Base-by-base conservation (phyloP, 2,113 vertebrate genomes). In the Pseudorhombus dupliciocellatus region DNA sequence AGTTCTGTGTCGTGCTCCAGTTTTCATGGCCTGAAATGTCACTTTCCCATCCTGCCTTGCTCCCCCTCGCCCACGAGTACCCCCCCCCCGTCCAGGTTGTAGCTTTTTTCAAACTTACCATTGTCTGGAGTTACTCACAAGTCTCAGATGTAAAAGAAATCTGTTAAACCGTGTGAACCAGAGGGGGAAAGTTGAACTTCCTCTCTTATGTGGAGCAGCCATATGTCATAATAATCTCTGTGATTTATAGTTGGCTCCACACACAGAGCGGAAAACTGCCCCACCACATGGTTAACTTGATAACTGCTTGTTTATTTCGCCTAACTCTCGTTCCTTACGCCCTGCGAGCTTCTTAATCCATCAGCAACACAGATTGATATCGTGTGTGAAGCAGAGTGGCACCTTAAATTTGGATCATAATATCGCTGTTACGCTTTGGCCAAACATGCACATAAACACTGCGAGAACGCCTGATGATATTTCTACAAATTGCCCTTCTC, bases 401-500 rank as follows among this genome's bases (percentile, higher is more conserved):
- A 73, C 65, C 70, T 64, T 65, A 56, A 54, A 77, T 68, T 48
- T 65, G 59, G 50, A 55, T 73, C 25, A 51, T 83, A 77, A 71
- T 28, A n/a, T 50, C 7, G 46, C 46, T 15, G 40, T 6, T 18
- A 18, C 61, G 10, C 26, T 42, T 46, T 59, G 56, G 76, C 25
- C 66, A 46, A 66, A 88, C 51, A 42, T 84, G 70, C 68, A 60
- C 73, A 77, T 72, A 74, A 79, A 86, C 72, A 72, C 76, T 75
- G 76, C 48, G 52, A 70, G 59, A 76, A 62, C 15, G 67, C 67
- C 68, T 69, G 63, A 77, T 84, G 88, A 80, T 86, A 66, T 81
- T 81, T 75, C 69, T 83, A 79, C 82, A 89, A 89, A 89, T 88
- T 88, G 88, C 74, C 89, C 90, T 90, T 90, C 88, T 75, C 89